These are phyloP conservation scores for Etheostoma perlongum DNA, from an alignment of 2,797 vertebrate species.

Conservation along the genomic window DNA sequence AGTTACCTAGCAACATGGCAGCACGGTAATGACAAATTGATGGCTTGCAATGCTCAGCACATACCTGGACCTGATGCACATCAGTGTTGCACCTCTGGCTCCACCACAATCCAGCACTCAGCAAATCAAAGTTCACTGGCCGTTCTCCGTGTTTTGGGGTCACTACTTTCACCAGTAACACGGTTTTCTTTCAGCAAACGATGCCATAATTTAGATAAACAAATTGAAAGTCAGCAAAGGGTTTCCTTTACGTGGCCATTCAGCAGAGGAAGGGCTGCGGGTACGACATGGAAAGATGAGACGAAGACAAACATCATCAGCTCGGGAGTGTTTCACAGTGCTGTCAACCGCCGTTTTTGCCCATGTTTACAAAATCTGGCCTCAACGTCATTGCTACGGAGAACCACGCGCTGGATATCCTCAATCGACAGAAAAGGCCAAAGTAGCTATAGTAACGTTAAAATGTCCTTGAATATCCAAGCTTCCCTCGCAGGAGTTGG, in stretches of 20 bases:
- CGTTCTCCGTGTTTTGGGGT: conserved; percentile 8
- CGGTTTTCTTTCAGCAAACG: conserved; percentile 37
- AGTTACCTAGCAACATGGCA: conserved; percentile 86
- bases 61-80: conserved; percentile 76
- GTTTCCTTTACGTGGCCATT: conserved; percentile 57
- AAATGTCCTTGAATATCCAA: conserved; percentile 78
- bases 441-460: conserved; percentile 64
- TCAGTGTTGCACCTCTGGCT: conserved; percentile 39
- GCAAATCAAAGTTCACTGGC: conserved; percentile 61
- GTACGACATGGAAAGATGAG: conserved; percentile 53
- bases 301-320: conserved; percentile 56
- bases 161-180: conserved; percentile 6
- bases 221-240: conserved; percentile 50
- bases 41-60: conserved; percentile 68
- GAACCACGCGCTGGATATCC: conserved; percentile 57
- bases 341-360: conserved; percentile 37
- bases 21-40: conserved; percentile 75
- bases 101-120: conserved; percentile 32
- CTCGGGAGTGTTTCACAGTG: background rate
- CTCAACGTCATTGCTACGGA: conserved; percentile 49
- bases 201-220: conserved; percentile 52
- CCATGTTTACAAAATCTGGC: conserved; percentile 66
- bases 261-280: conserved; percentile 49
- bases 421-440: conserved; percentile 65
- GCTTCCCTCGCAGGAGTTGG: conserved; percentile 44